Percentiles rank a stretch among this genome's conserved stretches.
These are phyloP conservation scores for Crocodylus rhombifer DNA, from an alignment of 2,797 vertebrate genomes.

Conservation along the genomic window DNA sequence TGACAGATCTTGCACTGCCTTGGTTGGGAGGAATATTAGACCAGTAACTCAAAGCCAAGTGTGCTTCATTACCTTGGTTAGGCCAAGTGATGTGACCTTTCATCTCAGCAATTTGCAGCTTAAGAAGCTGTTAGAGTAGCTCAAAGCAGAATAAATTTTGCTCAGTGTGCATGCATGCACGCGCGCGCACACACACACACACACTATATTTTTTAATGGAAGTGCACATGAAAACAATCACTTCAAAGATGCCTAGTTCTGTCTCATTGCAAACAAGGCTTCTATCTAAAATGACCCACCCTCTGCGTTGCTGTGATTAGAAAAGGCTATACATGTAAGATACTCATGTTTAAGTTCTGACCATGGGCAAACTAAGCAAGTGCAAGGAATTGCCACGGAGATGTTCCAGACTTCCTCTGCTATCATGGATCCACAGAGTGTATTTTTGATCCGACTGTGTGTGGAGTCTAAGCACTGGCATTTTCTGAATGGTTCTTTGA, in stretches of 20 bases:
- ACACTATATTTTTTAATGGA: neutral
- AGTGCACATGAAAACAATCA: neutral
- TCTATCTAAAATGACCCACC: neutral
- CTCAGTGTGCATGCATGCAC: too few relatives aligned
- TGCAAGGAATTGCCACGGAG: neutral
- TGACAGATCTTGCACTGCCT: neutral
- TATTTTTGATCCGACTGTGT: too few relatives aligned
- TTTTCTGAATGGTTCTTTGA: too few relatives aligned
- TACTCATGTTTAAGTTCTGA: neutral
- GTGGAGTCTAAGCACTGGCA: too few relatives aligned
- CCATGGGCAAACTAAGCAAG: too few relatives aligned
- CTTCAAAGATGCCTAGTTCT: accelerated
- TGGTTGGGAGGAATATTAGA: neutral
- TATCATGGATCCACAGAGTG: too few relatives aligned
- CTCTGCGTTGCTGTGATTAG: neutral
- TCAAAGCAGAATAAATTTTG: neutral
- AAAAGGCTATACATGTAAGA: neutral
- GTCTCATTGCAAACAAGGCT: neutral
- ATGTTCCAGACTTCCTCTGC: too few relatives aligned
- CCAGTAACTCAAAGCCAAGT: neutral
- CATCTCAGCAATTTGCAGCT: neutral
- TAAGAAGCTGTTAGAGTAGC: neutral
- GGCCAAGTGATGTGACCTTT: too few relatives aligned
- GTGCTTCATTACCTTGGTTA: neutral
- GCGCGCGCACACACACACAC: too few relatives aligned